Conservation (phyloP, 2,113 vertebrate species). For the Psittacus erithacus region DNA sequence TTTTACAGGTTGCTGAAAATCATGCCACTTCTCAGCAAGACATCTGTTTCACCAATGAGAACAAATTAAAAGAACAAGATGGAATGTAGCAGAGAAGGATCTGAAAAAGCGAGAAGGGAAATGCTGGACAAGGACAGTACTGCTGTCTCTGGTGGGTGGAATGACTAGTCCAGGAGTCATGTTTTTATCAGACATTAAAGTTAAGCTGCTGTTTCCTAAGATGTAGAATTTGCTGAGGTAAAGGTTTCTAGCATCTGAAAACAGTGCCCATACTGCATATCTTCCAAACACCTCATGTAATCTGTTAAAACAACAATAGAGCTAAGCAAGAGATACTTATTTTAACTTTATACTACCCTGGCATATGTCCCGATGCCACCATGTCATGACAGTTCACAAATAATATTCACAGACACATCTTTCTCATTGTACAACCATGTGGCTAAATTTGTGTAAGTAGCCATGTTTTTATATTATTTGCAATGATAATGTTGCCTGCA, state of each 20-base stretch:
- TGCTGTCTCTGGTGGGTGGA: background rate
- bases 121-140: background rate
- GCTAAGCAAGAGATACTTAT: background rate
- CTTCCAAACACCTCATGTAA: background rate
- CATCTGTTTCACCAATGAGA: background rate
- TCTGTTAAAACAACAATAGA: background rate
- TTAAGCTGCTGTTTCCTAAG: background rate
- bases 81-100: background rate
- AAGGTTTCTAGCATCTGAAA: background rate
- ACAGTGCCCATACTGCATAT: background rate
- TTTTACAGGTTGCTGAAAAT: background rate
- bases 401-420: background rate
- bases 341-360: background rate
- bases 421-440: background rate
- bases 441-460: background rate
- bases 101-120: background rate
- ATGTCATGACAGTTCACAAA: accelerated
- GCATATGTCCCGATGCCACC: background rate
- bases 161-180: background rate
- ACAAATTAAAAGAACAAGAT: background rate
- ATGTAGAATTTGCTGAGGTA: background rate
- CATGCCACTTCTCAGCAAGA: background rate
- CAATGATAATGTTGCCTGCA: background rate
- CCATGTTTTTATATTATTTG: background rate
- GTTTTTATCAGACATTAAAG: background rate